A percentile compares a stretch with the other conserved stretches of the same genome.
Conservation (phyloP, 2,113 vertebrate genomes). For the Phrynocephalus versicolor region DNA sequence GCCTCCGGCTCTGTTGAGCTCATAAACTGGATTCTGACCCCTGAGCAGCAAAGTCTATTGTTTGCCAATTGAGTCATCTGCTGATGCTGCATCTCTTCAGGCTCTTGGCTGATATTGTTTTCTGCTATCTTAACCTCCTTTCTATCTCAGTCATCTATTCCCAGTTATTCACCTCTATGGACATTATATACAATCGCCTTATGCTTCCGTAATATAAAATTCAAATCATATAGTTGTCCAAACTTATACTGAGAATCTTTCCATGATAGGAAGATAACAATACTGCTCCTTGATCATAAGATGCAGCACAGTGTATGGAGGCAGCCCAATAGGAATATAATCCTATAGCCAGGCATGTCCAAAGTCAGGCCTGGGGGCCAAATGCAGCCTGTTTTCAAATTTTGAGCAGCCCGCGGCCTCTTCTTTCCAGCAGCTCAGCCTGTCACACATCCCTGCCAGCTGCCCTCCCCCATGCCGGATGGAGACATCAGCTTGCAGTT, state of each 20-base stretch:
- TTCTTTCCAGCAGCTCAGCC: too few species aligned
- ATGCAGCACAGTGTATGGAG: not conserved
- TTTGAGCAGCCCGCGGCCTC: too few species aligned
- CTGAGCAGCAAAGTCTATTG: constrained; percentile 1
- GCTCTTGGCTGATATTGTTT: constrained; percentile 1
- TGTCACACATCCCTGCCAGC: too few species aligned
- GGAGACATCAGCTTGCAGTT: too few species aligned
- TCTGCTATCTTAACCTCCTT: not conserved
- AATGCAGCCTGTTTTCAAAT: too few species aligned
- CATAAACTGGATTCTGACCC: constrained; percentile 10
- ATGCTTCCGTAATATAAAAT: not conserved
- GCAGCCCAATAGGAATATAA: not conserved
- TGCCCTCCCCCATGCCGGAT: too few species aligned
- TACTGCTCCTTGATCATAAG: not conserved
- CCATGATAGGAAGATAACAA: not conserved
- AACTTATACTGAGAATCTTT: not conserved
- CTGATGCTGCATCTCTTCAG: constrained; percentile 15
- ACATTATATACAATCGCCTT: not conserved
- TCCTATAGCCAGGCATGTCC: too few species aligned
- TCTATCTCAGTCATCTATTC: constrained; percentile 11
- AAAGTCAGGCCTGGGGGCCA: too few species aligned
- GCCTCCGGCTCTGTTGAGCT: constrained; percentile 6
- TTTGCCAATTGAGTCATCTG: constrained; percentile 30
- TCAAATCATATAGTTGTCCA: not conserved
- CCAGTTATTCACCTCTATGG: not conserved